Evolutionary conservation across 2,113 vertebrate species (phyloP).

Genomic region (Panthera uncia): DNA sequence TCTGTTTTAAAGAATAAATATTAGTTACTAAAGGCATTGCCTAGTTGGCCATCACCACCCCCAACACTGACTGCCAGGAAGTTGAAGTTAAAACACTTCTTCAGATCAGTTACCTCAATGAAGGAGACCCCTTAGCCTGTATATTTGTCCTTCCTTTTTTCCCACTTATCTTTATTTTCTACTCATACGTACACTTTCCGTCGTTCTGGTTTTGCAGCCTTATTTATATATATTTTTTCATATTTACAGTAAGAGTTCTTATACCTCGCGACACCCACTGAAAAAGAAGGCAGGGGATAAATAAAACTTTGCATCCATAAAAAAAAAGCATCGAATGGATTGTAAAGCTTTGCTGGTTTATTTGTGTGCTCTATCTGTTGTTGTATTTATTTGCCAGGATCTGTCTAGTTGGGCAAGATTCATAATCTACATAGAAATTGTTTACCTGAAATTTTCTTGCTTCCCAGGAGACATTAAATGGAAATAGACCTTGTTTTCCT

Average conservation of each 20-base stretch:
- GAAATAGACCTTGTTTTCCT: slow-evolving; percentile 13
- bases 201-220: neutral
- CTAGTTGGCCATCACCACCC: neutral
- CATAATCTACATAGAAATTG: neutral
- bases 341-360: neutral
- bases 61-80: neutral
- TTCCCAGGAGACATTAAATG: neutral
- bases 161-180: neutral
- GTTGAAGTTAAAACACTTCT: neutral
- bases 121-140: neutral
- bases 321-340: neutral
- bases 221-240: slow-evolving; percentile 2
- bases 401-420: slow-evolving; percentile 50
- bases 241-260: neutral
- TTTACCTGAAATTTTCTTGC: slow-evolving; percentile 37
- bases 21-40: neutral
- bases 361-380: neutral
- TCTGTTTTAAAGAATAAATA: neutral
- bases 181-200: neutral
- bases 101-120: neutral
- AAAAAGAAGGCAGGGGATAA: slow-evolving; percentile 18
- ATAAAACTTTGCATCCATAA: slow-evolving; percentile 21
- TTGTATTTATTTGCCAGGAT: slow-evolving; percentile 37
- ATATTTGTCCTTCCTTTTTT: neutral
- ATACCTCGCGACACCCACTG: neutral